Base-by-base conservation (phyloP, 2,113 vertebrate genomes). In the Ciconia maguari region DNA sequence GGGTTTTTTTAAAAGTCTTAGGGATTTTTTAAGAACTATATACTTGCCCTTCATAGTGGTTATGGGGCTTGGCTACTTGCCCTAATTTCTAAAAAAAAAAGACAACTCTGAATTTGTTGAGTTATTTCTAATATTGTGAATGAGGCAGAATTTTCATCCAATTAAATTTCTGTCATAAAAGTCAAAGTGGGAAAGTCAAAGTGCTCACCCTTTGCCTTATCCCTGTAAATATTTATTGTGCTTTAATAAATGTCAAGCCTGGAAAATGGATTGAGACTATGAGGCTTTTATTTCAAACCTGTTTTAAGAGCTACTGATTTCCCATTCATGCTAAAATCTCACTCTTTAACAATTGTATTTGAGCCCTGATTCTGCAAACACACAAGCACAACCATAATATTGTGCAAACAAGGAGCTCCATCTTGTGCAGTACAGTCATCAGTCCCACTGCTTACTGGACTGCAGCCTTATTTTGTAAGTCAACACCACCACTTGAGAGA, bases 1-100 rank as follows among this genome's bases (percentile, higher is more conserved):
- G 0, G 2, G 9, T 0, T 26, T 44, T 24, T 32, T 20, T 32
- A 2, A 13, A 87, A 68, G 26, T 17, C n/a, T 85, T 55, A 14
- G 9, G 3, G 3, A 15, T 42, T 51, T 79, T 49, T 78, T 21
- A 72, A 66, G 49, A 65, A 27, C 3, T 58, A 44, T 42, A 24
- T 49, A 10, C 5, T 51, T 51, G 29, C 12, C 9, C 25, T 19
- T 90, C 36, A 30, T n/a, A 25, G 11, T 22, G n/a, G 10, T 74
- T 38, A 27, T 27, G 18, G 18, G 5, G 7, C 12, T 72, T 87
- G 32, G 42, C 24, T 77, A 24, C 20, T 72, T 84, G 24, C 4
- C 16, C 2, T 19, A n/a, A 14, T 69, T 76, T 58, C 62, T 49
- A 13, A 26, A 57, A n/a, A 66, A 38, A 24, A 38, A 36, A 25